Conservation (phyloP, 2,113 vertebrate genomes). For the Macrotis lagotis region DNA sequence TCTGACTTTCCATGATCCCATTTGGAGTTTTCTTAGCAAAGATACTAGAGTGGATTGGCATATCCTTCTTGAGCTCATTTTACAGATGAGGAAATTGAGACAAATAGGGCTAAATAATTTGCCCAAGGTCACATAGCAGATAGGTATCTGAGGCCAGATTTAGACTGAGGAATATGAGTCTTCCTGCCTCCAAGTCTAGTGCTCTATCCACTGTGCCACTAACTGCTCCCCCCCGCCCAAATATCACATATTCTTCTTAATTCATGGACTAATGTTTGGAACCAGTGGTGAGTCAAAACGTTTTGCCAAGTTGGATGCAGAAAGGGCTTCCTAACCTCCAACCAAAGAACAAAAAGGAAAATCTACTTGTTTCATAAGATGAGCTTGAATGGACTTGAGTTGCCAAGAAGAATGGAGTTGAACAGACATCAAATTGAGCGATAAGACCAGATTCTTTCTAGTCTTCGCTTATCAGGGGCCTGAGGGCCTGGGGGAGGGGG, state of each 20-base stretch:
- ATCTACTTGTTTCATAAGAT: slow-evolving; percentile 16
- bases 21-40: background rate
- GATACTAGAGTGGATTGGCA: background rate
- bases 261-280: background rate
- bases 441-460: background rate
- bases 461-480: background rate
- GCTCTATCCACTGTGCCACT: no score
- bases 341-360: background rate
- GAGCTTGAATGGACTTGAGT: background rate
- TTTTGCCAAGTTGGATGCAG: background rate
- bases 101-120: background rate
- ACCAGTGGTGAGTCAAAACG: background rate
- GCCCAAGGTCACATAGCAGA: background rate
- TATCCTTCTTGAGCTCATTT: background rate
- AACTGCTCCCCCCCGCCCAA: background rate
- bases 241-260: background rate
- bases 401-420: background rate
- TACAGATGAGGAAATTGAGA: background rate
- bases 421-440: background rate
- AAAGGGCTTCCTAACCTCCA: background rate
- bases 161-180: background rate
- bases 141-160: background rate
- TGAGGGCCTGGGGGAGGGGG: background rate
- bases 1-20: background rate
- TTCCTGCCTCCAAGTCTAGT: background rate